phyloP scores from a whole-genome alignment of 2,797 vertebrate species.

The Pseudomugil tenellus region DNA sequence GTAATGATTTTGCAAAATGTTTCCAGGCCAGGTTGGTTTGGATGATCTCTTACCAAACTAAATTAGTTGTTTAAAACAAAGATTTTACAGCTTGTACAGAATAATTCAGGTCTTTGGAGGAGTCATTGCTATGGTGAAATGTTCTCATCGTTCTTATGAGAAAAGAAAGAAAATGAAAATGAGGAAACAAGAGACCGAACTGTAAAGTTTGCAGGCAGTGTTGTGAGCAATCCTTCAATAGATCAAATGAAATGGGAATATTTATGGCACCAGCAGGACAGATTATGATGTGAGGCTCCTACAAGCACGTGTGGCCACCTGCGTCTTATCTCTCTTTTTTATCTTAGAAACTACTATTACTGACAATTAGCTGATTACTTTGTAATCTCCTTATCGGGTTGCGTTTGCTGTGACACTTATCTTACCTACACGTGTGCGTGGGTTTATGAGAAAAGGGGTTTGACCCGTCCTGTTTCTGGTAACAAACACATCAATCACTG shows the following conservation, averaged over 20 bases:
- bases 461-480: conserved; percentile 59
- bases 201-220: background rate
- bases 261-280: background rate
- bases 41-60: background rate
- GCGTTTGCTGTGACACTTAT: background rate
- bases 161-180: conserved; percentile 9
- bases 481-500: conserved; percentile 67
- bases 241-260: conserved; percentile 4
- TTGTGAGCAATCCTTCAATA: background rate
- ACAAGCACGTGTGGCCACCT: conserved; percentile 3
- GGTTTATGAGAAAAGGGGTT: conserved; percentile 19
- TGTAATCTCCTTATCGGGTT: background rate
- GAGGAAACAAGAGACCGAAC: background rate
- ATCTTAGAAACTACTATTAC: background rate
- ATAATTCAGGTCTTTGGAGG: conserved; percentile 8
- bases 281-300: conserved; percentile 9
- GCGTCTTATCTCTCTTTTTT: background rate
- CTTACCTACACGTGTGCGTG: too few relatives aligned
- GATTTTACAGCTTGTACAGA: background rate
- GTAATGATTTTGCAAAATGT: background rate
- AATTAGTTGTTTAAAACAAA: conserved; percentile 1
- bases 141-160: conserved; percentile 12
- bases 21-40: background rate
- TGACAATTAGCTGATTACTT: background rate
- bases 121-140: conserved; percentile 47